Base-by-base conservation (phyloP, 2,888 invertebrate species). In the Catocala fraxini region DNA sequence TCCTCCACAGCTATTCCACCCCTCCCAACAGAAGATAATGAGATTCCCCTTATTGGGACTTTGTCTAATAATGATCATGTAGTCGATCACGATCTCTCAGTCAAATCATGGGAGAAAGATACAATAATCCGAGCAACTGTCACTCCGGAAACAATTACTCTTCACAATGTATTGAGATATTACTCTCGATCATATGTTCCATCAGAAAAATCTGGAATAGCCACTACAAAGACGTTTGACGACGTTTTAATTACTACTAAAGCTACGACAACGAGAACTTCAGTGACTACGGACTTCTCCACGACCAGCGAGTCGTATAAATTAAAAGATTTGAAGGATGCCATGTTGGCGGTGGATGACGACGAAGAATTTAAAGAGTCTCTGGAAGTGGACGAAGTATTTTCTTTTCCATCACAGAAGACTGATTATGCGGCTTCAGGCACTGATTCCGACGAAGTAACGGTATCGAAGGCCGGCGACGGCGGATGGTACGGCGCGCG, bases 401-500 rank as follows among this genome's bases (percentile, higher is more conserved):
- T 93, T 65, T 91, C 93, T 2, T 77, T 93, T 59, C 92, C 93
- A 46, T 90, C 94, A 11, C 74, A 90, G 71, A 91, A 92, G 71
- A 88, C 91, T 7, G 91, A 91, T 34, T 77, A 85, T 5, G 85
- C 82, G 1, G 81, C 75, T 13, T 76, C 83, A 0, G 85, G 84
- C 53, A 80, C 81, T 35, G 91, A 91, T 57, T 81, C 84, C 6
- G 94, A 92, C 66, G 94, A 93, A 77, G 93, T 94, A 73, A 93
- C 90, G 9, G 90, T 92, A 48, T 85, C 90, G 43, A 92, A 92
- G 70, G 83, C 92, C 9, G 85, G 84, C 25, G 90, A 89, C 33
- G 89, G 91, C 65, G 91, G 95, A 46, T 96, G 96, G 96, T 95
- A 95, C 79, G 95, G 95, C 53, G 94, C 95, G 43, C 91, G 95